Percentiles rank a stretch among this genome's conserved stretches.
Evolutionary conservation across 2,113 vertebrate genomes (phyloP).

Genomic region (Panurus biarmicus): DNA sequence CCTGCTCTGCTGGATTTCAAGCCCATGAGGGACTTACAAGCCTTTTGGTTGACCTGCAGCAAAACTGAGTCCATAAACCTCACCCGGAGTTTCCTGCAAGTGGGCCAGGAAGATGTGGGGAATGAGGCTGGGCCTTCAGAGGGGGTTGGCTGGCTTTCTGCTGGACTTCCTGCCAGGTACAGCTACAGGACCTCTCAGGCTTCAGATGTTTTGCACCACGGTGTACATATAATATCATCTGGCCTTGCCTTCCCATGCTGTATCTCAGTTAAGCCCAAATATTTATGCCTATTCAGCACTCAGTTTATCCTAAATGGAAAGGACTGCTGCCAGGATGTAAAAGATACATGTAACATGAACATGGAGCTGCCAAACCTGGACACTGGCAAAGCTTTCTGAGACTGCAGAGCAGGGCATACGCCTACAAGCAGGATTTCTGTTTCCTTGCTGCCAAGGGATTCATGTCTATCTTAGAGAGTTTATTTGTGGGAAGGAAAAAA

Average conservation of each 20-base stretch:
- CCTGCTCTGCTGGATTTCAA: background rate
- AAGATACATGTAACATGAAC: background rate
- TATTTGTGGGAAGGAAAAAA: constrained; percentile 12
- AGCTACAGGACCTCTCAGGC: background rate
- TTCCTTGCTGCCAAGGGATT: background rate
- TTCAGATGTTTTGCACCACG: background rate
- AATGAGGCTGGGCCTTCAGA: background rate
- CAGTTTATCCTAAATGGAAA: background rate
- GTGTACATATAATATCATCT: background rate
- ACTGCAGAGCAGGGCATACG: background rate
- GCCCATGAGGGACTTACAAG: background rate
- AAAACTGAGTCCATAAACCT: constrained; percentile 2
- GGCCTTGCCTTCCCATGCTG: background rate
- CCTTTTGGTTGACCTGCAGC: background rate
- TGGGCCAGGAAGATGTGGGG: background rate
- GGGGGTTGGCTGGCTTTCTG: background rate
- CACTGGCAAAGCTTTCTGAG: background rate
- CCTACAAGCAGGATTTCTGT: background rate
- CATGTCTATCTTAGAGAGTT: background rate
- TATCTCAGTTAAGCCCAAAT: background rate
- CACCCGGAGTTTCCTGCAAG: background rate
- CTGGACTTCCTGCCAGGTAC: background rate
- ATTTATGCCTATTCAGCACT: background rate
- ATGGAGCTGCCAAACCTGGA: background rate
- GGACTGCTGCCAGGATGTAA: background rate